A percentile compares a stretch with the other conserved stretches of the same genome.
These are phyloP conservation scores for Prietella phreatophila DNA, from an alignment of 2,113 vertebrate species.

Conservation along the genomic window DNA sequence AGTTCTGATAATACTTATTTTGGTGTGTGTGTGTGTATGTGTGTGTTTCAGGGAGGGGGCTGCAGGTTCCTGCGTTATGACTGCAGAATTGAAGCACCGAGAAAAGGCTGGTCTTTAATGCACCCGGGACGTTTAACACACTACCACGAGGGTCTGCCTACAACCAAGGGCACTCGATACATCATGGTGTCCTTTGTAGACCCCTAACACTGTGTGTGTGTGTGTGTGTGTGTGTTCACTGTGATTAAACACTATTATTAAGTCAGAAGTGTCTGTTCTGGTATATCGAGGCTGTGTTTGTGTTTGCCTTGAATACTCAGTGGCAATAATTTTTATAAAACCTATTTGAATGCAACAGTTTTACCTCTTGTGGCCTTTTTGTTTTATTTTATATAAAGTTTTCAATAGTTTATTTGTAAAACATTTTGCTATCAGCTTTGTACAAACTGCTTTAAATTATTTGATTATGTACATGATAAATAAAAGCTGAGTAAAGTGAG, in stretches of 20 bases:
- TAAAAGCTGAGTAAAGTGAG: neutral
- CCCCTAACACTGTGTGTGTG: conserved; percentile 64
- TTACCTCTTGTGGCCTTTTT: conserved; percentile 21
- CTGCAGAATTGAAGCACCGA: conserved; percentile 78
- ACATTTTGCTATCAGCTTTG: conserved; percentile 58
- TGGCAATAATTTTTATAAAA: neutral
- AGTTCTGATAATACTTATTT: neutral
- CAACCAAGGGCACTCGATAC: conserved; percentile 81
- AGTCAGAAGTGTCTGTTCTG: neutral
- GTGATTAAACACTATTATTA: conserved; percentile 2
- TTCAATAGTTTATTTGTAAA: neutral
- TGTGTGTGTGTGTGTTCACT: conserved; percentile 9
- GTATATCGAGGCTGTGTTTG: neutral
- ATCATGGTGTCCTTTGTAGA: conserved; percentile 92
- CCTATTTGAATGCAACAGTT: neutral
- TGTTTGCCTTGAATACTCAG: neutral
- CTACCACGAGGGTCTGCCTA: conserved; percentile 87
- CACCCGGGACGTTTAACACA: conserved; percentile 87
- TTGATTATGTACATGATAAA: conserved; percentile 41
- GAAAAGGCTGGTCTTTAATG: conserved; percentile 87
- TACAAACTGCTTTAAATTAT: conserved; percentile 75
- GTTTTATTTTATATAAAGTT: conserved; percentile 14
- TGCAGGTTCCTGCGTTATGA: conserved; percentile 83
- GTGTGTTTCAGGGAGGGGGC: conserved; percentile 78
- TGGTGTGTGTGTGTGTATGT: conserved; percentile 36